Conservation (phyloP, 2,888 invertebrate species). For the Tetragonisca angustula region DNA sequence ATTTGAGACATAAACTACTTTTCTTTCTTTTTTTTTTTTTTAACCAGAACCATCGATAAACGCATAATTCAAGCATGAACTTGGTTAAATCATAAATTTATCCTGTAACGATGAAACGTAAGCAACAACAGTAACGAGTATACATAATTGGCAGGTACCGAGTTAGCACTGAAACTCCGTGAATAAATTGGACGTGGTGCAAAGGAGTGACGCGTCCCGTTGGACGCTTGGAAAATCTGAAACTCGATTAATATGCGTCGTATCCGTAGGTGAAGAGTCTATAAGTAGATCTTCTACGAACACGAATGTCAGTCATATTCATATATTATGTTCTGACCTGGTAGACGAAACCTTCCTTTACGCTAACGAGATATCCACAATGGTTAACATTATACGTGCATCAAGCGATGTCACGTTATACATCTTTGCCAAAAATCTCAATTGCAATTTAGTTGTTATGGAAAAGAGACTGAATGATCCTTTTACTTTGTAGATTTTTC, state of each 20-base stretch:
- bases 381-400: slow-evolving; percentile 54
- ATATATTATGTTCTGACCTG: slow-evolving; percentile 77
- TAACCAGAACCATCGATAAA: slow-evolving; percentile 14
- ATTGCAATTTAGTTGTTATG: slow-evolving; percentile 24
- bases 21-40: neutral
- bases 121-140: slow-evolving; percentile 62
- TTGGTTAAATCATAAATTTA: slow-evolving; percentile 37
- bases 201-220: slow-evolving; percentile 59
- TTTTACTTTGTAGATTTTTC: neutral
- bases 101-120: slow-evolving; percentile 35
- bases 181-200: slow-evolving; percentile 69
- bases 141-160: slow-evolving; percentile 64
- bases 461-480: neutral
- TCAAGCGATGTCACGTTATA: slow-evolving; percentile 46
- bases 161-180: slow-evolving; percentile 63
- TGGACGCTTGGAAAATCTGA: slow-evolving; percentile 76
- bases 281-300: slow-evolving; percentile 80
- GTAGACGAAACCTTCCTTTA: slow-evolving; percentile 71
- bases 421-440: slow-evolving; percentile 49
- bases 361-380: slow-evolving; percentile 76
- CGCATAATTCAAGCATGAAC: slow-evolving; percentile 20
- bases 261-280: slow-evolving; percentile 80
- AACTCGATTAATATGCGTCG: slow-evolving; percentile 83
- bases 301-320: slow-evolving; percentile 81
- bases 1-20: slow-evolving; percentile 2